Base-by-base conservation (phyloP, 2,888 invertebrate species). In the Coenonympha arcania region DNA sequence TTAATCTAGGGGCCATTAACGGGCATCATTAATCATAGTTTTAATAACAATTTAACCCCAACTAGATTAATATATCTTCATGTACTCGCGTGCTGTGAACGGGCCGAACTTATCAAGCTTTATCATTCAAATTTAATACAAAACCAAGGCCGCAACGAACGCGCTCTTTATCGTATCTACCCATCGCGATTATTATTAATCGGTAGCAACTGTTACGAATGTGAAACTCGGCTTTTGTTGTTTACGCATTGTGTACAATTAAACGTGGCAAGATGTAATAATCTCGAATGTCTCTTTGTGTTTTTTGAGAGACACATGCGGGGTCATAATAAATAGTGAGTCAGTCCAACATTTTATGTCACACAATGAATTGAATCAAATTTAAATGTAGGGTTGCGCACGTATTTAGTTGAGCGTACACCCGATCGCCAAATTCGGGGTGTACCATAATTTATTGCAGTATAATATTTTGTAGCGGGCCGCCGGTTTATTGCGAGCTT, bases 31-130 rank as follows among this genome's bases (percentile, higher is more conserved):
- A 83, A 86, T 86, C 86, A 85, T 83, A 84, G 82, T 85, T 83
- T 85, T 85, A 85, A 85, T 84, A 85, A 85, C 78, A 81, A 83
- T 83, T 85, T 85, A 86, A 84, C 84, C 83, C 85, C 79, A 76
- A 79, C 77, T 77, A 71, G 80, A 83, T 84, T 82, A 83, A 86
- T 85, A 86, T 83, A 85, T 86, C 84, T 85, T 84, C 83, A 82
- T 84, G 77, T 79, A 76, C 78, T 75, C 79, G 65, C 57, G 69
- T 70, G 66, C 71, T 69, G 68, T 67, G 66, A 63, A 59, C 69
- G 66, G 66, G 68, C 61, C 58, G 65, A 65, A 66, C 62, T 65
- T 70, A 71, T 76, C 71, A 63, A 66, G 72, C 73, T 80, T 85
- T 83, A 82, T 83, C 79, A 84, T 85, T 84, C 68, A 84, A 82